Base-by-base conservation (phyloP, 1,140 invertebrate species). In the Lethocerus indicus region DNA sequence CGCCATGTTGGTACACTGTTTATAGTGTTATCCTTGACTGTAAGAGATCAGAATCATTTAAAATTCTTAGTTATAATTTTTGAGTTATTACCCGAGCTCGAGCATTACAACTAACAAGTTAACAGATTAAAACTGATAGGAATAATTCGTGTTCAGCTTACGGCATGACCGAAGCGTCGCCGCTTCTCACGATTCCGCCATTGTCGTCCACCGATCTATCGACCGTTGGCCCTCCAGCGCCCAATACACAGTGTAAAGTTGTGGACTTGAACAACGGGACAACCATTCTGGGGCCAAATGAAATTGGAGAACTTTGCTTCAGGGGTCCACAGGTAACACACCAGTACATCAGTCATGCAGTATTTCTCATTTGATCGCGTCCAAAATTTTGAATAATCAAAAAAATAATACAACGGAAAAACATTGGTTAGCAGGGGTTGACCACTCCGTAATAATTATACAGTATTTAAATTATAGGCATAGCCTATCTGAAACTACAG, bases 251-350 rank as follows among this genome's bases (percentile, higher is more conserved):
- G 54, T 76, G 72, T 5, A 76, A 78, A 61, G 64, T 86, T 28
- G 57, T 78, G 1, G 73, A 72, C 53, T 61, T 76, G 6, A 55
- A 60, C 0, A 69, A 61, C 9, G 70, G 71, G 4, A 67, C 72
- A 49, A 59, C 64, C n/a, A n/a, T n/a, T 26, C 61, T 75, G 18
- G 70, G 69, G 1, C 67, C 76, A 2, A 65, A 76, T 55, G 62
- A 71, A 46, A 64, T 74, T n/a, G 81, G 81, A 16, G 80, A 83
- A 64, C 62, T 84, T 12, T 65, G 69, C 32, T 60, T 82, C 14
- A 71, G 68, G 58, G 81, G 80, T 26, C 80, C 80, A 12, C 79
- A 83, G 69, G 75, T 77, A 57, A n/a, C n/a, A n/a, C n/a, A n/a
- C n/a, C n/a, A n/a, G n/a, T n/a, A n/a, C n/a, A n/a, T n/a, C n/a